Conservation (phyloP, 2,113 vertebrate genomes). For the Tupaia chinensis region DNA sequence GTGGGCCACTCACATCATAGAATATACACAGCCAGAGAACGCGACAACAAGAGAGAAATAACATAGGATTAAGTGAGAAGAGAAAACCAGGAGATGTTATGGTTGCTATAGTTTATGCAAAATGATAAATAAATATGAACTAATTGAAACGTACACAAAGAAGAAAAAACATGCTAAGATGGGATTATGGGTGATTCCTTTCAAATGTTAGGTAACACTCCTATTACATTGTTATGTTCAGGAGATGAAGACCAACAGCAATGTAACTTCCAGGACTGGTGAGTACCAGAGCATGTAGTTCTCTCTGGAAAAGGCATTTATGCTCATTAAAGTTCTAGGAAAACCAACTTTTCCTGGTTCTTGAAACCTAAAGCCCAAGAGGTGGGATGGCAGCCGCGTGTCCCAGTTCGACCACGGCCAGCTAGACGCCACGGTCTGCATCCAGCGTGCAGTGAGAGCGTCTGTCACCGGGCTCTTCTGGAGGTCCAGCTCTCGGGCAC, state of each 20-base stretch:
- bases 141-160: slow-evolving; percentile 4
- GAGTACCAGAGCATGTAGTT: not conserved
- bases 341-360: slow-evolving; percentile 15
- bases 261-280: not conserved
- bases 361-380: not conserved
- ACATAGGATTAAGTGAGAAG: not conserved
- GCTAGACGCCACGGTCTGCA: not conserved
- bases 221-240: not conserved
- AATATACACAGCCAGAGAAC: not conserved
- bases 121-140: not conserved
- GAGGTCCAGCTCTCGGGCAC: not conserved
- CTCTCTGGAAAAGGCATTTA: not conserved
- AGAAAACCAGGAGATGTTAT: not conserved
- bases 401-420: not conserved
- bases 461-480: fast-evolving
- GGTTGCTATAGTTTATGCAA: not conserved
- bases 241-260: slow-evolving; percentile 1
- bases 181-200: not conserved
- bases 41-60: not conserved
- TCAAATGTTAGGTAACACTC: not conserved
- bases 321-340: not conserved
- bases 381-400: not conserved
- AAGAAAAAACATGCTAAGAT: not conserved
- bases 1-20: not conserved
- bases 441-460: not conserved